These are phyloP conservation scores for Furnarius figulus DNA, from an alignment of 2,113 vertebrate genomes.

Conservation along the genomic window DNA sequence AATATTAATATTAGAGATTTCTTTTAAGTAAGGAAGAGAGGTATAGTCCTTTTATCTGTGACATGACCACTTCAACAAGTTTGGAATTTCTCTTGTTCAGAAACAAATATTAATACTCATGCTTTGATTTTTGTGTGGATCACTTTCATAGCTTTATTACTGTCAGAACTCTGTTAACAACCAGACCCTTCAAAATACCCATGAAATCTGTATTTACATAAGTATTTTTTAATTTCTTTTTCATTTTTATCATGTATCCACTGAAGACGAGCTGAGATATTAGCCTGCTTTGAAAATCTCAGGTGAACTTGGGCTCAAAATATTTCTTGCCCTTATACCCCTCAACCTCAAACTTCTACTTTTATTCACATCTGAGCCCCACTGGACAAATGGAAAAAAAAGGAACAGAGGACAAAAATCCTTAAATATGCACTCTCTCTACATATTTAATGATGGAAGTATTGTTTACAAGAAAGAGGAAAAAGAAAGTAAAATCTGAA, in stretches of 20 bases:
- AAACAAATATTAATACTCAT: neutral
- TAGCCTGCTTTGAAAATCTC: neutral
- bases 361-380: neutral
- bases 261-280: neutral
- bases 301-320: neutral
- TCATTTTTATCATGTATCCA: neutral
- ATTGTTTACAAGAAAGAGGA: neutral
- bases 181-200: neutral
- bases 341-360: neutral
- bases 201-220: neutral
- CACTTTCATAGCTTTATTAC: neutral
- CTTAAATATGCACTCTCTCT: neutral
- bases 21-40: neutral
- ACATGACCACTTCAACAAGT: neutral
- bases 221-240: too few species aligned
- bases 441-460: neutral
- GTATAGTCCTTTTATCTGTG: neutral
- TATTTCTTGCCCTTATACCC: neutral
- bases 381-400: neutral
- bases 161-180: neutral
- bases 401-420: neutral
- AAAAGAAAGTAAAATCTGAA: neutral
- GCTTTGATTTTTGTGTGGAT: neutral
- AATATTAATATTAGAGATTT: neutral
- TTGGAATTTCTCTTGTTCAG: neutral